Percentiles rank a stretch among this genome's conserved stretches.
phyloP scores from a whole-genome alignment of 2,113 vertebrate species.

The Cottus gobio region DNA sequence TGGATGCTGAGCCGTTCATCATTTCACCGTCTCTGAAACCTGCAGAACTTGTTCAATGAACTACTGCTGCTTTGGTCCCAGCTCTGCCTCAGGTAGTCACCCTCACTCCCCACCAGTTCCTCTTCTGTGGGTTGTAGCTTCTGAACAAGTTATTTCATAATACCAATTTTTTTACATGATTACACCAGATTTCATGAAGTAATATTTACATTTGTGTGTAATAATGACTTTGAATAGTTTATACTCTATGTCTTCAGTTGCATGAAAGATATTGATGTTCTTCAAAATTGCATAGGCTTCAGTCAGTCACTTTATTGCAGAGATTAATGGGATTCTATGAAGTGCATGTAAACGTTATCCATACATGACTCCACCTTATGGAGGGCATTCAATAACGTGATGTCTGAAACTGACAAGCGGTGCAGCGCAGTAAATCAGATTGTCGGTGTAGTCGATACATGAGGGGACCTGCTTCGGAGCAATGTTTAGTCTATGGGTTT shows the following conservation, averaged over 20 bases:
- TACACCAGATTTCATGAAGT: neutral
- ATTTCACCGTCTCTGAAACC: conserved; percentile 19
- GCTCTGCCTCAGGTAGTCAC: too few species aligned
- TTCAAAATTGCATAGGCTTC: too few species aligned
- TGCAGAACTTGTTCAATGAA: conserved; percentile 36
- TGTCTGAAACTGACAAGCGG: conserved; percentile 46
- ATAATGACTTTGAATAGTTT: conserved; percentile 3
- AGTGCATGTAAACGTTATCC: conserved; percentile 21
- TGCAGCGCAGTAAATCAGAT: conserved; percentile 43
- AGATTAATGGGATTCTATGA: conserved; percentile 57
- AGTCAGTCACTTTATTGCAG: conserved; percentile 6
- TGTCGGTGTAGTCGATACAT: too few species aligned
- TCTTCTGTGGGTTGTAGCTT: too few species aligned
- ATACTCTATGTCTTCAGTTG: neutral
- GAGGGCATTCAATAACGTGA: conserved; percentile 52
- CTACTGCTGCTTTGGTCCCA: conserved; percentile 1
- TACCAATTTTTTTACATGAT: conserved; percentile 19
- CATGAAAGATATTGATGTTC: conserved; percentile 22
- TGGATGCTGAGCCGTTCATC: conserved; percentile 22
- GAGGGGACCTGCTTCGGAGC: too few species aligned
- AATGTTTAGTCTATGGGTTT: too few species aligned
- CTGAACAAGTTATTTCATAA: too few species aligned
- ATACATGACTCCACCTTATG: conserved; percentile 43
- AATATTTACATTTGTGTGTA: conserved; percentile 1
- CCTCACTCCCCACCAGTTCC: too few species aligned